phyloP scores from a whole-genome alignment of 2,113 vertebrate species.

The Lepisosteus osseus region DNA sequence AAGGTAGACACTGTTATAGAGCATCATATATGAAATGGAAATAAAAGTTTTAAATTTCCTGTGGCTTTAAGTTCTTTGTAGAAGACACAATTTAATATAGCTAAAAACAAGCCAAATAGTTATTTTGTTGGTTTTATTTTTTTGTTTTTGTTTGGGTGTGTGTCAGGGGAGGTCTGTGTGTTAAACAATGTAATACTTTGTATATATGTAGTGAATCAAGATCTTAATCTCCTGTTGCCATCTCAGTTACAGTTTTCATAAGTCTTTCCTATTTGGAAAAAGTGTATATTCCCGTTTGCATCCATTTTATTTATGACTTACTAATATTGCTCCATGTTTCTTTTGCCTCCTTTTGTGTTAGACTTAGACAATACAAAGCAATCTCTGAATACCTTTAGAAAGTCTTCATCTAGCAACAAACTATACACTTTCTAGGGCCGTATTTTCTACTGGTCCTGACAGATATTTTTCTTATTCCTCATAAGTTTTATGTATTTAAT shows the following conservation, averaged over 20 bases:
- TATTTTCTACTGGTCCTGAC: slow-evolving; percentile 85
- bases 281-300: not conserved
- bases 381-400: slow-evolving; percentile 34
- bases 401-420: slow-evolving; percentile 45
- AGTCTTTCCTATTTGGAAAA: not conserved
- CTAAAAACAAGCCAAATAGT: not conserved
- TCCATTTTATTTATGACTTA: slow-evolving; percentile 23
- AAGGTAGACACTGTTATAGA: no score
- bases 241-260: not conserved
- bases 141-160: not conserved
- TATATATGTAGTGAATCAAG: not conserved
- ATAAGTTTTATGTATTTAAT: slow-evolving; percentile 81
- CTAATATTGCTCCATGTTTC: slow-evolving; percentile 40
- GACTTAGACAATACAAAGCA: slow-evolving; percentile 69
- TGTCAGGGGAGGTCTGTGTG: no score
- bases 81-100: not conserved
- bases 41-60: not conserved
- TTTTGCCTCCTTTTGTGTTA: slow-evolving; percentile 62
- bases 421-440: slow-evolving; percentile 77
- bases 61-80: slow-evolving; percentile 2
- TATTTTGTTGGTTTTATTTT: not conserved
- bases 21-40: no score
- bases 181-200: not conserved
- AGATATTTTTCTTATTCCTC: slow-evolving; percentile 84
- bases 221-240: not conserved